Evolutionary conservation across 1,140 invertebrate genomes (phyloP), one percentile per base, ranked within the genome.

Genomic region (Pectinophora gossypiella): DNA sequence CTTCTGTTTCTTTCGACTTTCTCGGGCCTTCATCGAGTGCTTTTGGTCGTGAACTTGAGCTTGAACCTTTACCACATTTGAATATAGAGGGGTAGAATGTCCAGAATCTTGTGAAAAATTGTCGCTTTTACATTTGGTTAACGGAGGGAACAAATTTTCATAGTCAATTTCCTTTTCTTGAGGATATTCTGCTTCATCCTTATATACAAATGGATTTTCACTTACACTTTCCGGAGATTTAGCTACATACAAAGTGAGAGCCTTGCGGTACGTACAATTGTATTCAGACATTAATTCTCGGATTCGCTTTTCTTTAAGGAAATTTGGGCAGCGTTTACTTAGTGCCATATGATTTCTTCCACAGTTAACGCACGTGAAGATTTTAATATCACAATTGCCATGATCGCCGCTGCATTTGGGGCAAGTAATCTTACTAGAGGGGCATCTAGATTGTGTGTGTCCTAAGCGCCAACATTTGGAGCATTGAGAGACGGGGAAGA

Each of bases 401-500:
- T 51, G 49, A 22, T 27, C 18, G n/a, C 16, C 19, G 10, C 9
- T 20, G 27, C 49, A 51, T 51, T 51, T 51, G n/a, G 50, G 50
- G 21, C 50, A 52, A 18, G 23, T 44, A 19, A 27, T 27, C 19
- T 45, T 52, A 2, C 35, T 32, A n/a, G 35, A 38, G 13, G 40
- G 40, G 15, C 50, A 52, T 4, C 22, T 15, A 10, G 21, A 35
- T 18, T 19, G 7, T 19, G 27, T 18, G 16, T 52, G 50, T 7
- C 36, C 36, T 13, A 50, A 50, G 2, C 16, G 2, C 48, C 48
- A 50, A 20, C 48, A 50, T 19, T 18, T 9, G 6, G 35, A 40
- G 27, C 48, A 50, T 22, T 50, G 48, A 7, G 46, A 16, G 15
- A 19, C 5, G 2, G 40, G 13, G 13, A 38, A 38, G 7, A 15